Percentiles rank a stretch among this genome's conserved stretches.
Conservation (phyloP, 2,113 vertebrate genomes). For the Haemorhous mexicanus region DNA sequence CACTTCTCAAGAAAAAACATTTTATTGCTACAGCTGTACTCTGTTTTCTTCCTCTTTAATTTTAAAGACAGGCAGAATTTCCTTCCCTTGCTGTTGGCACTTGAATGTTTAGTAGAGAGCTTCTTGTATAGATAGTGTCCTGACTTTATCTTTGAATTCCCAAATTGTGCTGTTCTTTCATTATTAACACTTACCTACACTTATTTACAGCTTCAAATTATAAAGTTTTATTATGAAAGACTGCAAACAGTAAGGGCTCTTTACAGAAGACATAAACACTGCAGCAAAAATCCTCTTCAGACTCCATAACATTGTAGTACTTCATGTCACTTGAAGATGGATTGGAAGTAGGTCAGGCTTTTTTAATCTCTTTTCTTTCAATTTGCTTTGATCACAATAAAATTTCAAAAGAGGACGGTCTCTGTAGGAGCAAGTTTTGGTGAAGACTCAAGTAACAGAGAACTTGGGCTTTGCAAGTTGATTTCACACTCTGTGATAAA, state of each 20-base stretch:
- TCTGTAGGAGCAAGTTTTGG: neutral
- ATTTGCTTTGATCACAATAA: neutral
- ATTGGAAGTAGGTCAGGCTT: neutral
- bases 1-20: neutral
- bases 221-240: neutral
- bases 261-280: neutral
- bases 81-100: neutral
- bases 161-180: neutral
- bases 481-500: neutral
- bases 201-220: neutral
- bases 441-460: neutral
- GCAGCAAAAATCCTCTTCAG: neutral
- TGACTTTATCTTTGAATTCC: neutral
- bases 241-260: neutral
- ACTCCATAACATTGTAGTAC: neutral
- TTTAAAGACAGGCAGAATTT: neutral
- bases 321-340: neutral
- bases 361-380: neutral
- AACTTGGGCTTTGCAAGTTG: neutral
- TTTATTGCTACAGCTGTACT: neutral
- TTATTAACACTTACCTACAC: neutral
- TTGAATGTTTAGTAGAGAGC: neutral
- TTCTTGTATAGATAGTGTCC: neutral
- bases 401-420: neutral
- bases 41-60: neutral